phyloP scores from a whole-genome alignment of 2,113 vertebrate species.

The Hassar affinis region DNA sequence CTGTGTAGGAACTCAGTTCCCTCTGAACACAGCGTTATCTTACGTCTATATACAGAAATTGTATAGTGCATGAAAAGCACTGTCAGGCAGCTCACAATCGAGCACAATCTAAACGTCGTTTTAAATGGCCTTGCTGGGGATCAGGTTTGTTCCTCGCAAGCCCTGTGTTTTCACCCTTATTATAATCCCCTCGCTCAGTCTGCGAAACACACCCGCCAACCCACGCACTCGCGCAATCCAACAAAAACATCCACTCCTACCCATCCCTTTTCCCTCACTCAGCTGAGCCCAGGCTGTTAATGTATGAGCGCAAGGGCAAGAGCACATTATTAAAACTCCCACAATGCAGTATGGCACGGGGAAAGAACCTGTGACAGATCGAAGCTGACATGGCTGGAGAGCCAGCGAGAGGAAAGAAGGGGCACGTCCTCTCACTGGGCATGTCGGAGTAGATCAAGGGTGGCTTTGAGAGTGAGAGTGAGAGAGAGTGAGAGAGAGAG shows the following conservation, averaged over 20 bases:
- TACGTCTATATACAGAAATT: not conserved
- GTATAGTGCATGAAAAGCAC: no score
- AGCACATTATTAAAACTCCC: conserved; percentile 45
- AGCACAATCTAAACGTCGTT: not conserved
- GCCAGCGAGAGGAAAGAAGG: conserved; percentile 33
- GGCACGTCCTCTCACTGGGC: conserved; percentile 1
- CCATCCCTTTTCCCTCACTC: conserved; percentile 63
- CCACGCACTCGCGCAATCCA: conserved; percentile 47
- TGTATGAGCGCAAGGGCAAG: conserved; percentile 45
- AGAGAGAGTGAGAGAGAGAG: no score
- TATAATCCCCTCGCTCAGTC: conserved; percentile 8
- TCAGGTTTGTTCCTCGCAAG: conserved; percentile 32
- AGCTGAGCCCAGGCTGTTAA: conserved; percentile 26
- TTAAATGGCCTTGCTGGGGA: conserved; percentile 1
- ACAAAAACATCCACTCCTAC: conserved; percentile 26
- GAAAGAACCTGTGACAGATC: conserved; percentile 39
- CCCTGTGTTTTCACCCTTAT: conserved; percentile 9
- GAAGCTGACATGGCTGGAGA: conserved; percentile 55
- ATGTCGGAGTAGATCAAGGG: conserved; percentile 43
- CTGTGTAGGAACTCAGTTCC: no score
- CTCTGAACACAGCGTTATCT: not conserved
- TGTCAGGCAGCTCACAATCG: not conserved
- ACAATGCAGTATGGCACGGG: conserved; percentile 36
- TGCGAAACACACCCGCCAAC: conserved; percentile 46
- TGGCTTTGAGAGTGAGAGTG: conserved; percentile 1